phyloP scores from a whole-genome alignment of 1,140 invertebrate genomes.

The Paraescarpia echinospica region DNA sequence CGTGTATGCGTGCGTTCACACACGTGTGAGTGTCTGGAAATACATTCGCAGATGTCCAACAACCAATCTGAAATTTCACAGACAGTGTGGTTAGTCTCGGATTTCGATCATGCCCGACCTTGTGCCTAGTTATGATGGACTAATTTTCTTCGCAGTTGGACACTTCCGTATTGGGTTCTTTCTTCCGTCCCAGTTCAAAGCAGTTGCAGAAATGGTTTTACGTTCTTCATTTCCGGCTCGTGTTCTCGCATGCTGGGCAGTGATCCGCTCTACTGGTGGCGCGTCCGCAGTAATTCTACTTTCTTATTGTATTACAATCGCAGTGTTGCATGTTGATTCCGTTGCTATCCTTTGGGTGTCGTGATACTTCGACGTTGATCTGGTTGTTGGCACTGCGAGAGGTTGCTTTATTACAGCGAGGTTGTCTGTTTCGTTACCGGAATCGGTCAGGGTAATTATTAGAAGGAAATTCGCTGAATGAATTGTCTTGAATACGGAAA shows the following conservation, averaged over 20 bases:
- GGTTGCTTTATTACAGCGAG: not conserved
- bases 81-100: too few relatives aligned
- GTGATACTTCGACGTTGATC: not conserved
- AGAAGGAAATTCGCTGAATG: too few relatives aligned
- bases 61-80: too few relatives aligned
- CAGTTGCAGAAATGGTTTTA: not conserved
- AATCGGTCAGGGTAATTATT: too few relatives aligned
- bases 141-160: not conserved
- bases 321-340: not conserved
- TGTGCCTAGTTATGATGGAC: not conserved
- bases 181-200: not conserved
- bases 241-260: not conserved
- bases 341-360: too few relatives aligned
- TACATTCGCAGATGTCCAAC: too few relatives aligned
- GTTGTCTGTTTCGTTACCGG: too few relatives aligned
- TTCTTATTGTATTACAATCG: not conserved
- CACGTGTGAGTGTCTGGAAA: too few relatives aligned
- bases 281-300: not conserved
- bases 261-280: not conserved
- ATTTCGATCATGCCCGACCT: not conserved
- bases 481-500: too few relatives aligned
- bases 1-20: too few relatives aligned
- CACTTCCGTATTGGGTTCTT: not conserved
- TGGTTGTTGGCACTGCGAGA: not conserved
- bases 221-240: not conserved